Percentiles rank a stretch among this genome's conserved stretches.
These are phyloP conservation scores for Nysson spinosus DNA, from an alignment of 2,888 invertebrate species.

Conservation along the genomic window DNA sequence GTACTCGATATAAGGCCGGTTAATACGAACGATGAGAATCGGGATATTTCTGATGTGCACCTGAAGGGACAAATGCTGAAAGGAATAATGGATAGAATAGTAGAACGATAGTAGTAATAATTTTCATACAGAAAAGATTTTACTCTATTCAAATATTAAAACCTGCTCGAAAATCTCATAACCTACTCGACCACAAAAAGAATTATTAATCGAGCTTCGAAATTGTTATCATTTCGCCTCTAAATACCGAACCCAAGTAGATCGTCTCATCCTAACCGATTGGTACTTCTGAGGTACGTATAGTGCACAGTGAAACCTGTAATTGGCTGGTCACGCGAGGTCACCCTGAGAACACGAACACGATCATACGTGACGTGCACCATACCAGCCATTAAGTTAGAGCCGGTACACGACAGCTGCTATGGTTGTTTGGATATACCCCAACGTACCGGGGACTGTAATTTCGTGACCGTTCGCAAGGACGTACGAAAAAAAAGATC, in stretches of 20 bases:
- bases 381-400: slow-evolving; percentile 54
- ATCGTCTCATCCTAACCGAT: slow-evolving; percentile 51
- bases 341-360: slow-evolving; percentile 58
- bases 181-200: slow-evolving; percentile 1
- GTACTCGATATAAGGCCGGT: slow-evolving; percentile 8
- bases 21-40: too few relatives aligned
- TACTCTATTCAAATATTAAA: too few relatives aligned
- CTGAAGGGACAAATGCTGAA: too few relatives aligned
- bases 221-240: slow-evolving; percentile 15
- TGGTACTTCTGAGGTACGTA: slow-evolving; percentile 50
- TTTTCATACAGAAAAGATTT: too few relatives aligned
- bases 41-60: too few relatives aligned
- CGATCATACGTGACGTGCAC: slow-evolving; percentile 56
- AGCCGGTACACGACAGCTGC: slow-evolving; percentile 55
- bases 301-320: slow-evolving; percentile 52
- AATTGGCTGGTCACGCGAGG: slow-evolving; percentile 63
- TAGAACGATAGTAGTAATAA: too few relatives aligned
- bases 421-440: slow-evolving; percentile 46
- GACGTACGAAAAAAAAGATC: slow-evolving; percentile 16
- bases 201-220: not conserved
- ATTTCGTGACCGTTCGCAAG: slow-evolving; percentile 42
- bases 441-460: slow-evolving; percentile 22
- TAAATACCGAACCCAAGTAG: slow-evolving; percentile 22
- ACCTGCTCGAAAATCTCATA: too few relatives aligned
- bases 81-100: too few relatives aligned